Percentiles rank a stretch among this genome's conserved stretches.
phyloP scores from a whole-genome alignment of 2,113 vertebrate species.

The Machaerirhynchus nigripectus region DNA sequence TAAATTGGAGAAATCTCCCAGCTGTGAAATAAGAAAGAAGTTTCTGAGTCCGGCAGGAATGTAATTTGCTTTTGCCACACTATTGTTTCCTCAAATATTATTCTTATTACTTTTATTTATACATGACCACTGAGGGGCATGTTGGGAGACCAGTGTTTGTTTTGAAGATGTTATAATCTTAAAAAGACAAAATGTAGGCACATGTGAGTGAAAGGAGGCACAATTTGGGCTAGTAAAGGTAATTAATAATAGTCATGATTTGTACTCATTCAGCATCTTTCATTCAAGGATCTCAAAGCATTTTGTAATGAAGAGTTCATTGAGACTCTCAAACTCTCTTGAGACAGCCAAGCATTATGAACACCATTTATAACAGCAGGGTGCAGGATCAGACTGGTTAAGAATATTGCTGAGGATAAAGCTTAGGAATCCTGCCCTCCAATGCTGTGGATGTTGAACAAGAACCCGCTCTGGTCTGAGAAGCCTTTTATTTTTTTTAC shows the following conservation, averaged over 20 bases:
- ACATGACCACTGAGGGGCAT: neutral
- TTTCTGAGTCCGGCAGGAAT: neutral
- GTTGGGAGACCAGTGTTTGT: neutral
- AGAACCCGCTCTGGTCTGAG: neutral
- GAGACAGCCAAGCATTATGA: conserved; percentile 35
- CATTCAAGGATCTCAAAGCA: conserved; percentile 57
- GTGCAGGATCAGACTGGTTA: conserved; percentile 43
- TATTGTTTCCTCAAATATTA: neutral
- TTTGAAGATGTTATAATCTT: neutral
- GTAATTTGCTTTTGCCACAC: neutral
- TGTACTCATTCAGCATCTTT: conserved; percentile 59
- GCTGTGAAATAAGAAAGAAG: neutral
- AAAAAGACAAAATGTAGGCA: neutral
- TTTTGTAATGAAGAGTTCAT: conserved; percentile 49
- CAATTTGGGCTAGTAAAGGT: conserved; percentile 8
- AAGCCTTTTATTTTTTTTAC: neutral
- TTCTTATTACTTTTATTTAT: conserved; percentile 7
- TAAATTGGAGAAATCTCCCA: neutral
- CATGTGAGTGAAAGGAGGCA: neutral
- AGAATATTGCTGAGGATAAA: neutral
- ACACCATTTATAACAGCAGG: conserved; percentile 44
- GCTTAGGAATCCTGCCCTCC: neutral
- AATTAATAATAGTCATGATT: conserved; percentile 60
- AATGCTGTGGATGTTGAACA: neutral
- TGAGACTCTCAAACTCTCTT: conserved; percentile 39